These are phyloP conservation scores for Stenchaetothrips biformis DNA, from an alignment of 2,888 invertebrate species.

Conservation along the genomic window DNA sequence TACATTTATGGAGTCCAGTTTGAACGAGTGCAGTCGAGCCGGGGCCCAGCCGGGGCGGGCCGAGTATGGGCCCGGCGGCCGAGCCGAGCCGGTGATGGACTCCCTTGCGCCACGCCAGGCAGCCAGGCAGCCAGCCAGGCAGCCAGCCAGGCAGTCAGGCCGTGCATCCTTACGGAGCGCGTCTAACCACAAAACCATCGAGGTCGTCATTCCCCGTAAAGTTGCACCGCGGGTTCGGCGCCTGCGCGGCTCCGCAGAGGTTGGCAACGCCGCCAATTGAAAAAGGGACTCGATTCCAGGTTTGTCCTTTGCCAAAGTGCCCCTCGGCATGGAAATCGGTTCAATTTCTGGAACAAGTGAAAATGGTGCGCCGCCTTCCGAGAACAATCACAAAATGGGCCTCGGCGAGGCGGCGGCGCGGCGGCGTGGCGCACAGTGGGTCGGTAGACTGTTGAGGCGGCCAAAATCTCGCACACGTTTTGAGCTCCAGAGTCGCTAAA, in stretches of 20 bases:
- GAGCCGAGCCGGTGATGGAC: not conserved
- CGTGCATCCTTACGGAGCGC: slow-evolving; percentile 13
- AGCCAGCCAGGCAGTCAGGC: too few relatives aligned
- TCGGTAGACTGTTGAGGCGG: not conserved
- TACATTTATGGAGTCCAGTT: not conserved
- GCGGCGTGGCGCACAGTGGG: too few relatives aligned
- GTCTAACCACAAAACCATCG: slow-evolving; percentile 18
- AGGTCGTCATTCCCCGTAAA: slow-evolving; percentile 4
- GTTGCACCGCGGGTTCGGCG: slow-evolving; percentile 6
- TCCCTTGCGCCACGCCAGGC: slow-evolving; percentile 3
- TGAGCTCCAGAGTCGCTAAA: too few relatives aligned
- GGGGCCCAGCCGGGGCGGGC: not conserved
- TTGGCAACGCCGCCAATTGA: too few relatives aligned
- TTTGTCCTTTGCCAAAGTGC: too few relatives aligned
- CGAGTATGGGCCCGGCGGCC: not conserved
- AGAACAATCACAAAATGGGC: not conserved
- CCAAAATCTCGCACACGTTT: too few relatives aligned
- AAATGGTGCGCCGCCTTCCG: not conserved
- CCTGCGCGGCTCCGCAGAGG: not conserved
- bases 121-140: not conserved
- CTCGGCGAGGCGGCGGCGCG: not conserved
- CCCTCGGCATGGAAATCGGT: not conserved
- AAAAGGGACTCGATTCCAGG: too few relatives aligned
- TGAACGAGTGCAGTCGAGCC: too few relatives aligned
- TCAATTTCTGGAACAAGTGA: not conserved